Conservation (phyloP, 2,797 vertebrate genomes). For the Heteromormyrus szaboi region DNA sequence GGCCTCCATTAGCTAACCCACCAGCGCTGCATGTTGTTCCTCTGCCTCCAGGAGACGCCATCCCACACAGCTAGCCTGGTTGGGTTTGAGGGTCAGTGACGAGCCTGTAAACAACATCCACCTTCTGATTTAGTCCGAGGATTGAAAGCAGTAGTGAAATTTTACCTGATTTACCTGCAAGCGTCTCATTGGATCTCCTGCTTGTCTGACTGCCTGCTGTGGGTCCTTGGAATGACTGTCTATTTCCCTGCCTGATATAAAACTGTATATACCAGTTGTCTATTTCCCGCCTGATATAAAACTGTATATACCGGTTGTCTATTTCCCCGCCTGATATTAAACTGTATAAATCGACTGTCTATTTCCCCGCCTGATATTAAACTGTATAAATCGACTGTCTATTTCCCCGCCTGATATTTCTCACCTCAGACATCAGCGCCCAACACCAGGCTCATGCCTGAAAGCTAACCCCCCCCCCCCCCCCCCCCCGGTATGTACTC, state of each 20-base stretch:
- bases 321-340: neutral
- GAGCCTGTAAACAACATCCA: neutral
- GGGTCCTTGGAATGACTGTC: neutral
- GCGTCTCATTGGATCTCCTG: neutral
- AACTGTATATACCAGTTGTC: neutral
- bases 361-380: neutral
- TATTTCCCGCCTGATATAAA: neutral
- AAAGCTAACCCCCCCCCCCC: neutral
- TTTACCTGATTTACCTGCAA: neutral
- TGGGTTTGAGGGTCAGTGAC: neutral
- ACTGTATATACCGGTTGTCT: neutral
- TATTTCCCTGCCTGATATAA: neutral
- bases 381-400: no score
- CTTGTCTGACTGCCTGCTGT: neutral
- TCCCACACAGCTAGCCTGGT: neutral
- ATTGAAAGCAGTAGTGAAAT: neutral
- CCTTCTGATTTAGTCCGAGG: neutral
- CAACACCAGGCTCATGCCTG: no score
- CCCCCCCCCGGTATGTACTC: neutral
- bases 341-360: neutral
- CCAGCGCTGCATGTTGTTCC: neutral
- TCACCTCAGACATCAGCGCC: no score
- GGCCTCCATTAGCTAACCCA: neutral
- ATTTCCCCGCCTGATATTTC: no score
- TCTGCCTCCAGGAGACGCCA: neutral